phyloP scores from a whole-genome alignment of 2,888 invertebrate species.

The Ctena decussata region DNA sequence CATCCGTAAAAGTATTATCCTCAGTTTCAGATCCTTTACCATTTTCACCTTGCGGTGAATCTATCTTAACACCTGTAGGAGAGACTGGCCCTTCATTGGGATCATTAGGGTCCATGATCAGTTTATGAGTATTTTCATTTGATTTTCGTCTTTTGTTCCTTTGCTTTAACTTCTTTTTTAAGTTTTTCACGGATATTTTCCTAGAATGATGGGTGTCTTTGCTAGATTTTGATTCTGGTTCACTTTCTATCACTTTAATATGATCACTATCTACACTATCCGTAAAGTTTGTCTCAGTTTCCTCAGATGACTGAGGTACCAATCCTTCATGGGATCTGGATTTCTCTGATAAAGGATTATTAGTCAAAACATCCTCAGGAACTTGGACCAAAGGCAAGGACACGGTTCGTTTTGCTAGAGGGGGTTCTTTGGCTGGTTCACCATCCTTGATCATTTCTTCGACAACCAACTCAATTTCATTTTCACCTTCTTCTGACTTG shows the following conservation, averaged over 20 bases:
- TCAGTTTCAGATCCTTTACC: conserved; percentile 45
- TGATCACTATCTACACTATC: conserved; percentile 32
- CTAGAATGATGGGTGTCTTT: conserved; percentile 29
- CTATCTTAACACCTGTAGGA: neutral
- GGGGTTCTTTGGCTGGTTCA: neutral
- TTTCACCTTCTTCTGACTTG: conserved; percentile 7
- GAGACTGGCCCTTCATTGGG: neutral
- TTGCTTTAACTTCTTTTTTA: conserved; percentile 63
- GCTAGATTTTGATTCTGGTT: conserved; percentile 18
- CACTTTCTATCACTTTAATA: conserved; percentile 39
- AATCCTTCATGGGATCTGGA: conserved; percentile 37
- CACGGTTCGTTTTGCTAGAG: conserved; percentile 28
- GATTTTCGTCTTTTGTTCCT: conserved; percentile 39
- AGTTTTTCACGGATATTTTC: conserved; percentile 64
- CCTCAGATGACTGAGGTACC: neutral
- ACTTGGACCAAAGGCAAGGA: conserved; percentile 51
- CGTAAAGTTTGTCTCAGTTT: neutral
- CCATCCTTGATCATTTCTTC: neutral
- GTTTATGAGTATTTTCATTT: conserved; percentile 1
- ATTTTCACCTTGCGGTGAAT: conserved; percentile 35
- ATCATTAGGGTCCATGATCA: conserved; percentile 21
- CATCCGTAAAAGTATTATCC: conserved; percentile 48
- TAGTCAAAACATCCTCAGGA: conserved; percentile 19
- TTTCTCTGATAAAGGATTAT: neutral
- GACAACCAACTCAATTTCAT: neutral